Evolutionary conservation across 2,113 vertebrate genomes (phyloP), one percentile per base, ranked within the genome.

Genomic region (Chaenocephalus aceratus): DNA sequence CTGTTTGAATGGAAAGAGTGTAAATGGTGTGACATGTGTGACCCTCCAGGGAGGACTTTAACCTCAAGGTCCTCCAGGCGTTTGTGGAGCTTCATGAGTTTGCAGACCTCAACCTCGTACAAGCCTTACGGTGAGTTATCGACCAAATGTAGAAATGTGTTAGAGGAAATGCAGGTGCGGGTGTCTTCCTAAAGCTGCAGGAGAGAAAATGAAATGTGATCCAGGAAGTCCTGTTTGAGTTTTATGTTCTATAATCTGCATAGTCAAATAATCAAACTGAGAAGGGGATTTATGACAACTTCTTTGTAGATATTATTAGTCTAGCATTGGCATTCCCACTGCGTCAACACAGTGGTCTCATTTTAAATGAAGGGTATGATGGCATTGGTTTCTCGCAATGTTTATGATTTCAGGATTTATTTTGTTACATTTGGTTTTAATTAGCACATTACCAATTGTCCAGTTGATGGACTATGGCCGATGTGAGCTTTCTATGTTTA

Each of bases 71-170:
- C 74, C 97, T 99, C 49, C 98, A 99, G 86, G 98, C 97, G 0
- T 99, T 99, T 82, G 98, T 99, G 62, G 98, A 99, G 93, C 97
- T 99, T 86, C 98, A 99, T 78, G 98, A 99, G 94, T 99, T 99
- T 92, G 97, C 98, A 34, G 98, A 99, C 93, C 97, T 99, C 93
- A 99, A 99, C 94, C 96, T 99, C 7, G 98, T 99, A 51, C 98
- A 99, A 87, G 98, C 98, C 64, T 97, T 99, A 94, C 96, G 98
- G 98, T 99, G 84, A 92, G 95, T 66, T 10, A 12, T 59, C 9
- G 1, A 34, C 34, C 10, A 23, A 53, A 41, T 36, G 18, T 1
- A 45, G 18, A 21, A 15, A 30, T 14, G n/a, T 34, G 23, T n/a
- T 36, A 48, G 21, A 10, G 30, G 51, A 68, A 44, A 10, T 15